phyloP scores from a whole-genome alignment of 2,113 vertebrate genomes.

The Mandrillus leucophaeus region DNA sequence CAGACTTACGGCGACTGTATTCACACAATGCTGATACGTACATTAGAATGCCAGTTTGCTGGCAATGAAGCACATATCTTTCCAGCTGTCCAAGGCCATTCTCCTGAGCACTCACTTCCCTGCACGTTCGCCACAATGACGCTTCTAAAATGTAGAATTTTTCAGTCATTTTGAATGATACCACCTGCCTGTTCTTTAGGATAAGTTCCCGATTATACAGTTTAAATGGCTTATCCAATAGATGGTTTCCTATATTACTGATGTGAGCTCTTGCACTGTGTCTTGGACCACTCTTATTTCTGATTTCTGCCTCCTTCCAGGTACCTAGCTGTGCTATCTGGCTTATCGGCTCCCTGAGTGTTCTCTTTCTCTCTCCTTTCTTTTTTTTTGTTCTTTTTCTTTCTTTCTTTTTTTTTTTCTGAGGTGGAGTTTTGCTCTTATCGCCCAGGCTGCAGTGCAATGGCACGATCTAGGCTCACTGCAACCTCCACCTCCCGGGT shows the following conservation, averaged over 20 bases:
- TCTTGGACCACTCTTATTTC: not conserved
- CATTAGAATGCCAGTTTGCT: not conserved
- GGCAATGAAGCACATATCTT: not conserved
- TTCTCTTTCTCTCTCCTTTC: not conserved
- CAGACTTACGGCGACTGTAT: not conserved
- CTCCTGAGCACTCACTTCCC: not conserved
- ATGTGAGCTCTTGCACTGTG: not conserved
- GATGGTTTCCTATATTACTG: not conserved
- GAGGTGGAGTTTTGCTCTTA: too few relatives aligned
- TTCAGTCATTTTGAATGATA: not conserved
- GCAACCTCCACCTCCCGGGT: too few relatives aligned
- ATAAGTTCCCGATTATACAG: not conserved
- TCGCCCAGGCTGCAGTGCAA: too few relatives aligned
- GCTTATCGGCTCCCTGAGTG: not conserved
- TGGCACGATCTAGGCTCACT: too few relatives aligned
- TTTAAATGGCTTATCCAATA: not conserved
- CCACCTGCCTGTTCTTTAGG: not conserved
- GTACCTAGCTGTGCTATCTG: not conserved
- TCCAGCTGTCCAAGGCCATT: not conserved
- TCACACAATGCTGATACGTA: not conserved
- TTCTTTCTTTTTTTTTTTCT: too few relatives aligned
- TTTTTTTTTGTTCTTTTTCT: too few relatives aligned
- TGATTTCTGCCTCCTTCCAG: not conserved
- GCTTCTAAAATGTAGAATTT: not conserved
- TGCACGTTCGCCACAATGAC: not conserved